Evolutionary conservation across 2,888 invertebrate genomes (phyloP).

Genomic region (Antheraea yamamai): DNA sequence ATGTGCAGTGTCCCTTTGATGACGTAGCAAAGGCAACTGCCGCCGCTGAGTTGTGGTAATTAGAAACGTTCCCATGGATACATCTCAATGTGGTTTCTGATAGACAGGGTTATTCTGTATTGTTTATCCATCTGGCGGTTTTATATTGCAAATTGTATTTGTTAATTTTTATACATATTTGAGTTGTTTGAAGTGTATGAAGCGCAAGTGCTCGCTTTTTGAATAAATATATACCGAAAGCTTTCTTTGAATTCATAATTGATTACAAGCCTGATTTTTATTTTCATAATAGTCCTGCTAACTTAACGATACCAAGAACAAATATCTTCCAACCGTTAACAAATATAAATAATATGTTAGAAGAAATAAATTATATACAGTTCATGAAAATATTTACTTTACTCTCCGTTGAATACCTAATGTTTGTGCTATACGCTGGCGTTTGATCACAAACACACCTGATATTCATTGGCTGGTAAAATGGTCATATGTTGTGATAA

Average conservation of each 20-base stretch:
- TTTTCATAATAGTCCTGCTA: neutral
- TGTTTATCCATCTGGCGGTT: neutral
- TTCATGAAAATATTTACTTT: no score
- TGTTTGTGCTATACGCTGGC: no score
- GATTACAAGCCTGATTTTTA: neutral
- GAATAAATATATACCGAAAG: neutral
- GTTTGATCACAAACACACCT: no score
- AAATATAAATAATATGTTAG: no score
- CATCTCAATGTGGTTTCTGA: conserved; percentile 31
- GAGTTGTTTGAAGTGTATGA: neutral
- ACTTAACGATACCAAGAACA: no score
- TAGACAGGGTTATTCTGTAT: conserved; percentile 44
- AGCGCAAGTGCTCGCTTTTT: neutral
- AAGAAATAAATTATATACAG: no score
- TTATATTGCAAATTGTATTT: neutral
- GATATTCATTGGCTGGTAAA: no score
- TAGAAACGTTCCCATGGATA: conserved; percentile 52
- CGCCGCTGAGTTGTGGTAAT: conserved; percentile 52
- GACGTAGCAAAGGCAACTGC: conserved; percentile 46
- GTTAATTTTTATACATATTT: conserved; percentile 8
- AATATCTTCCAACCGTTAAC: no score
- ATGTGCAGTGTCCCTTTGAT: conserved; percentile 49
- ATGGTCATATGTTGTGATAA: no score
- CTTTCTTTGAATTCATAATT: neutral
- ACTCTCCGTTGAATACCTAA: no score